Conservation (phyloP, 1,140 invertebrate species). For the Apis mellifera region Amel_HAv3.1 CM009939.2:4275501-4276000, state of each 20-base stretch:
- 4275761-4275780: background rate
- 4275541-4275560: too few relatives aligned
- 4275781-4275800: background rate
- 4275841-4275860: background rate
- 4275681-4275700: background rate
- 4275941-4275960: background rate
- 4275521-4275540: too few relatives aligned
- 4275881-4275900: background rate
- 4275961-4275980: too few relatives aligned
- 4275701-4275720: background rate
- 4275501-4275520: too few relatives aligned
- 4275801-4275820: background rate
- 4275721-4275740: background rate
- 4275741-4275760: background rate
- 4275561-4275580: too few relatives aligned
- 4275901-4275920: background rate
- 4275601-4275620: too few relatives aligned
- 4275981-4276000: background rate
- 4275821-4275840: background rate
- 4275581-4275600: too few relatives aligned
- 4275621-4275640: too few relatives aligned
- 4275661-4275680: too few relatives aligned
- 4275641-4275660: too few relatives aligned
- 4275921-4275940: background rate
- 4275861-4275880: background rate